Conservation (phyloP, 2,113 vertebrate species). For the Antigone vipio region DNA sequence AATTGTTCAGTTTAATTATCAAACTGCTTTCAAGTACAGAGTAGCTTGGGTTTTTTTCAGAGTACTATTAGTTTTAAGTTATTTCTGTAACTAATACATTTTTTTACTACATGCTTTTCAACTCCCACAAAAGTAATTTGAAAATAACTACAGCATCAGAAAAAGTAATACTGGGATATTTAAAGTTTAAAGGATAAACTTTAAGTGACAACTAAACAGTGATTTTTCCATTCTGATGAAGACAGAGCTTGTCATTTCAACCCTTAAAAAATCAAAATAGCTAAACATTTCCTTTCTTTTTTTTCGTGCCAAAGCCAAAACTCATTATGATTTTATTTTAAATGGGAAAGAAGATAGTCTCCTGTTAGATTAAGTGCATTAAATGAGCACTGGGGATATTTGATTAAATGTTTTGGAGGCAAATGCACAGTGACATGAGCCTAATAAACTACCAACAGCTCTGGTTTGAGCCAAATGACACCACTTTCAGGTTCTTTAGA, state of each 20-base stretch:
- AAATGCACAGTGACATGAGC: neutral
- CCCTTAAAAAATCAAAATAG: neutral
- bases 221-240: neutral
- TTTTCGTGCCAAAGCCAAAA: neutral
- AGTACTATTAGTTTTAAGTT: slow-evolving; percentile 12
- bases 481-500: neutral
- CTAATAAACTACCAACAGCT: neutral
- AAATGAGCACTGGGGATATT: neutral
- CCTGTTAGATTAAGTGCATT: neutral
- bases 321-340: neutral
- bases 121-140: slow-evolving; percentile 14
- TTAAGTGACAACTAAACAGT: slow-evolving; percentile 14
- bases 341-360: neutral
- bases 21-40: slow-evolving; percentile 37
- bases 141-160: neutral
- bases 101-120: slow-evolving; percentile 7
- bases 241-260: neutral
- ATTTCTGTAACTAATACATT: slow-evolving; percentile 16
- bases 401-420: neutral
- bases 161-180: neutral
- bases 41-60: slow-evolving; percentile 1
- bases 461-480: neutral
- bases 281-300: neutral
- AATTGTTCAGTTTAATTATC: slow-evolving; percentile 36
- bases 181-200: neutral